Conservation (phyloP, 2,888 invertebrate genomes). For the Hypselothyrea guttata region DNA sequence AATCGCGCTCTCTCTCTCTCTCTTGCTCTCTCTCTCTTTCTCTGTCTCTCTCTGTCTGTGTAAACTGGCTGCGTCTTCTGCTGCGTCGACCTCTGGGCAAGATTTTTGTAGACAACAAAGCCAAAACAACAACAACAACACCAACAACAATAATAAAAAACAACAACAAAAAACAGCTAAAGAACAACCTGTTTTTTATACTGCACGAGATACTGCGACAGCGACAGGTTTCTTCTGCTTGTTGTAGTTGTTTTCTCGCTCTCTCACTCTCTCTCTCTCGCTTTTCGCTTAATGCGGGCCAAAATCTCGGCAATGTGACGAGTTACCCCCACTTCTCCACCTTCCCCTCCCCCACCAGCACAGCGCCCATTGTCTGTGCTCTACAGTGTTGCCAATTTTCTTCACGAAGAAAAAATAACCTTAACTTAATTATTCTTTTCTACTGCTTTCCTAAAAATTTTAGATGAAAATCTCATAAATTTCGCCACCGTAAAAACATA, state of each 20-base stretch:
- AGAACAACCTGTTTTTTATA: constrained; percentile 70
- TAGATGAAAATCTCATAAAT: too few relatives aligned
- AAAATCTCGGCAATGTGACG: constrained; percentile 62
- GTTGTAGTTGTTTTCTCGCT: constrained; percentile 29
- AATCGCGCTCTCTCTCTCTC: not conserved
- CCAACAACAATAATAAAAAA: constrained; percentile 20
- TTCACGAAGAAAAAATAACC: too few relatives aligned
- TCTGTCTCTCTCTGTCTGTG: constrained; percentile 14
- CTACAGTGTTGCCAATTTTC: too few relatives aligned
- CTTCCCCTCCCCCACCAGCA: not conserved
- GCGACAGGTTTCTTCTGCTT: constrained; percentile 57
- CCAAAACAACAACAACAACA: constrained; percentile 17
- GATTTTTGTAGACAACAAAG: constrained; percentile 73
- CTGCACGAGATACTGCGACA: constrained; percentile 52
- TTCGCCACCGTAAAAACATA: too few relatives aligned
- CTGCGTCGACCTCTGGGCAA: constrained; percentile 43
- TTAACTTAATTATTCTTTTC: too few relatives aligned
- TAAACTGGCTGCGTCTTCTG: constrained; percentile 54
- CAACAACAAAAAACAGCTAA: constrained; percentile 17
- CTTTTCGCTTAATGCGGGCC: constrained; percentile 74
- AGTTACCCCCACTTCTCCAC: not conserved
- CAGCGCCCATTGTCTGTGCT: not conserved
- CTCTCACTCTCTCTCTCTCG: constrained; percentile 27
- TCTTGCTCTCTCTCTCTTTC: not conserved
- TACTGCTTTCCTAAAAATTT: too few relatives aligned